Base-by-base conservation (phyloP, 2,888 invertebrate species). In the Mactromeris polynyma region DNA sequence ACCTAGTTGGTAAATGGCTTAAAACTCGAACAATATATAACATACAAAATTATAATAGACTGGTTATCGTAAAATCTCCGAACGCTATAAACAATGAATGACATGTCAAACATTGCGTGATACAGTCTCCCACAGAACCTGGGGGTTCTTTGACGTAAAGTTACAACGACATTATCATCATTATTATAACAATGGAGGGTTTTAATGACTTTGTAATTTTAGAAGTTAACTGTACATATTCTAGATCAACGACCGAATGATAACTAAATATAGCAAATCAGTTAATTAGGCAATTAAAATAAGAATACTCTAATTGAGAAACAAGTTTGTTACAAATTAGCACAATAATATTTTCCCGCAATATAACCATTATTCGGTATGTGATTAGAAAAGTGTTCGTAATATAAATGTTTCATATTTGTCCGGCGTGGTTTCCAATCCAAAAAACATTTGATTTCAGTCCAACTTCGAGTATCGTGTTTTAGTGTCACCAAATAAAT, bases 181-280 rank as follows among this genome's bases (percentile, higher is more conserved):
- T 33, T 19, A 73, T 73, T 14, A 36, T 33, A 73, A 73, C 73
- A 33, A 73, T 73, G 17, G 36, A 11, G 2, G 36, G 36, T 73
- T 36, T 73, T 73, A 73, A 73, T 73, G 73, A 73, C 73, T 33
- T 33, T 36, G 73, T 73, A 73, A 73, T 73, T 73, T 36, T 73
- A 73, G 2, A 73, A 26, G 26, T 26, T n/a, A n/a, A n/a, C n/a
- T 33, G 73, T 33, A 73, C 19, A 33, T 19, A 36, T 33, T 36
- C 73, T 73, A 26, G 73, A 33, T 0, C 36, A 73, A 3, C 36
- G 73, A 73, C 58, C 58, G n/a, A 64, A 26, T 4, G 26, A 1
- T 64, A 64, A 64, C 58, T 64, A 64, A 64, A 11, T 26, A 64
- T 64, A 6, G 26, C 26, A 64, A 64, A 26, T 64, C 46, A 64